Evolutionary conservation across 2,888 invertebrate species (phyloP).

Genomic region (Agriopis leucophaearia): DNA sequence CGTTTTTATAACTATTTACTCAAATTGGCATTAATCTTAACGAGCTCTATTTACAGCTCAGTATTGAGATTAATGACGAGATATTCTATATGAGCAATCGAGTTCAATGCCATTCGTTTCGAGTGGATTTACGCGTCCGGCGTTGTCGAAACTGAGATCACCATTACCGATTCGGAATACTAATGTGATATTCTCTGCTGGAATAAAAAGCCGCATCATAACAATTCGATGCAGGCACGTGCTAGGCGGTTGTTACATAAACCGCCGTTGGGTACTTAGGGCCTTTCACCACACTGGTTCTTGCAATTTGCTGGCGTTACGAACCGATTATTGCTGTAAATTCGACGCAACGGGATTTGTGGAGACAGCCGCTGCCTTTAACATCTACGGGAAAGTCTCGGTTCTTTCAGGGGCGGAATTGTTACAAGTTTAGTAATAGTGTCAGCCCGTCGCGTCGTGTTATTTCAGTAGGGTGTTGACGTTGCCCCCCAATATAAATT

Average conservation of each 20-base stretch:
- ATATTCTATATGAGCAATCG: conserved; percentile 37
- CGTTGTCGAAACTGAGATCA: conserved; percentile 54
- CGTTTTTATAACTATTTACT: conserved; percentile 52
- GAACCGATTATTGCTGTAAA: conserved; percentile 66
- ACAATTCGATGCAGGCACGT: conserved; percentile 50
- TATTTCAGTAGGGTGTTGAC: background rate
- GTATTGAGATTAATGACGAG: conserved; percentile 42
- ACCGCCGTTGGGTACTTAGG: conserved; percentile 59
- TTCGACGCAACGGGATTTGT: conserved; percentile 60
- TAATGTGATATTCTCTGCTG: conserved; percentile 45
- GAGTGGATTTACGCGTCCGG: conserved; percentile 34
- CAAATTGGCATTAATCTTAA: conserved; percentile 44
- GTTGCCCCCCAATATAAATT: background rate
- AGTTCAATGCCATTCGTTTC: conserved; percentile 37
- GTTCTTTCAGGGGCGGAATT: conserved; percentile 5
- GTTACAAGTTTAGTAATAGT: background rate
- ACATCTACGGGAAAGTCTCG: conserved; percentile 36
- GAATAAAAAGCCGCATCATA: conserved; percentile 50
- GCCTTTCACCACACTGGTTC: conserved; percentile 73
- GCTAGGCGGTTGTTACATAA: conserved; percentile 67
- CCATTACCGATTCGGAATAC: conserved; percentile 51
- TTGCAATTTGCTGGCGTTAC: conserved; percentile 68
- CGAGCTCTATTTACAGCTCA: conserved; percentile 37
- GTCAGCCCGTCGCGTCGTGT: background rate
- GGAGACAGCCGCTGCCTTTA: conserved; percentile 40